Evolutionary conservation across 2,888 invertebrate genomes (phyloP).

Genomic region (Mythimna pallens): DNA sequence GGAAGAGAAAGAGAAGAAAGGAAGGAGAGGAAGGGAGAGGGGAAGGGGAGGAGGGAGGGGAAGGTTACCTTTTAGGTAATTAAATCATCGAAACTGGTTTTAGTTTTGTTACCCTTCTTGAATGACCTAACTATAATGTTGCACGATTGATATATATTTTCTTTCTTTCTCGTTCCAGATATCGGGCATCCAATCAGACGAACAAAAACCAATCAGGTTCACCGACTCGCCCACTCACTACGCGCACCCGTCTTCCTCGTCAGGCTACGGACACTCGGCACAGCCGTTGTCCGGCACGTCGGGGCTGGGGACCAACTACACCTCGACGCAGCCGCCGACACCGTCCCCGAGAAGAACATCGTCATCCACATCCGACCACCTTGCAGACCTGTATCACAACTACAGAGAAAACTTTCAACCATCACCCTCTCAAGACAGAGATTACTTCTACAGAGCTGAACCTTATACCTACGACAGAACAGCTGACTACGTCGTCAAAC

Average conservation of each 20-base stretch:
- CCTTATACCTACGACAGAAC: slow-evolving; percentile 84
- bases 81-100: no score
- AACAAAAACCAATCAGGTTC: slow-evolving; percentile 93
- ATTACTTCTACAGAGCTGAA: slow-evolving; percentile 81
- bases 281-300: slow-evolving; percentile 89
- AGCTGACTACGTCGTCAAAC: slow-evolving; percentile 85
- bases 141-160: no score
- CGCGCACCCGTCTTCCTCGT: slow-evolving; percentile 87
- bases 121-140: neutral
- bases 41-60: no score
- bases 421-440: slow-evolving; percentile 78
- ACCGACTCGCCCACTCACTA: slow-evolving; percentile 94
- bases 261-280: slow-evolving; percentile 88
- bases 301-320: slow-evolving; percentile 88
- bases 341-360: slow-evolving; percentile 94
- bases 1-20: no score
- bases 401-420: slow-evolving; percentile 88
- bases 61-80: no score
- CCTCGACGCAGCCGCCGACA: slow-evolving; percentile 90
- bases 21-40: no score
- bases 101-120: no score
- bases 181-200: slow-evolving; percentile 87
- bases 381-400: slow-evolving; percentile 92
- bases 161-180: slow-evolving; percentile 74
- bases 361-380: slow-evolving; percentile 90